Conservation (phyloP, 1,140 invertebrate genomes). For the Oncopeltus fasciatus region DNA sequence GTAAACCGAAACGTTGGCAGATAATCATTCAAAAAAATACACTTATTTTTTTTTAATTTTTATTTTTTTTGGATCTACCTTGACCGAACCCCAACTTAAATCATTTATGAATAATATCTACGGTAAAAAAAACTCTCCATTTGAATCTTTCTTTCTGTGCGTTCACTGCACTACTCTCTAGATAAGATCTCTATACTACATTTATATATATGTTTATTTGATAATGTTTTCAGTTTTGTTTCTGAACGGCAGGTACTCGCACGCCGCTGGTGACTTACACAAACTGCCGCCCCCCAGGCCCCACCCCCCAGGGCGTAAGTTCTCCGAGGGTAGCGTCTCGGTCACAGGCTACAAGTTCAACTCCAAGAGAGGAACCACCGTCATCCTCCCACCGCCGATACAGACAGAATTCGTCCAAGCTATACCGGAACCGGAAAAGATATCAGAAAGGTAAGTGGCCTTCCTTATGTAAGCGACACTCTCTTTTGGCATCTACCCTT, state of each 20-base stretch:
- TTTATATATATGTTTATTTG: background rate
- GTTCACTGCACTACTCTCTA: no score
- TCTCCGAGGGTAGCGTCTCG: slow-evolving; percentile 30
- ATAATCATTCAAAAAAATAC: no score
- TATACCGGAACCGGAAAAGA: slow-evolving; percentile 28
- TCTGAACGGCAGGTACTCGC: no score
- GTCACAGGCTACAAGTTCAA: slow-evolving; percentile 28
- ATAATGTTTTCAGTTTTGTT: slow-evolving; percentile 16
- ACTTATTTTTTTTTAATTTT: no score
- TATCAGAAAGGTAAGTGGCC: slow-evolving; percentile 25
- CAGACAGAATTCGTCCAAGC: slow-evolving; percentile 25
- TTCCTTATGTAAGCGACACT: background rate
- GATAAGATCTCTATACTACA: slow-evolving; percentile 19
- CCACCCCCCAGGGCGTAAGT: slow-evolving; percentile 5
- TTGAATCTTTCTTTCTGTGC: no score
- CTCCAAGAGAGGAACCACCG: slow-evolving; percentile 27
- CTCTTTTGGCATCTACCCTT: slow-evolving; percentile 32
- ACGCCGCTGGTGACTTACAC: slow-evolving; percentile 23
- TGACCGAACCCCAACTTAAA: no score
- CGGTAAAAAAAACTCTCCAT: no score
- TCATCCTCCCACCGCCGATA: slow-evolving; percentile 30
- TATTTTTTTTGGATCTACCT: no score
- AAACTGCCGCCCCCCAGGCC: slow-evolving; percentile 24
- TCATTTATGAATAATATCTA: no score
- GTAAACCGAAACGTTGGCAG: no score